Evolutionary conservation across 2,888 invertebrate genomes (phyloP).

Genomic region (Heterodera filipjevi): DNA sequence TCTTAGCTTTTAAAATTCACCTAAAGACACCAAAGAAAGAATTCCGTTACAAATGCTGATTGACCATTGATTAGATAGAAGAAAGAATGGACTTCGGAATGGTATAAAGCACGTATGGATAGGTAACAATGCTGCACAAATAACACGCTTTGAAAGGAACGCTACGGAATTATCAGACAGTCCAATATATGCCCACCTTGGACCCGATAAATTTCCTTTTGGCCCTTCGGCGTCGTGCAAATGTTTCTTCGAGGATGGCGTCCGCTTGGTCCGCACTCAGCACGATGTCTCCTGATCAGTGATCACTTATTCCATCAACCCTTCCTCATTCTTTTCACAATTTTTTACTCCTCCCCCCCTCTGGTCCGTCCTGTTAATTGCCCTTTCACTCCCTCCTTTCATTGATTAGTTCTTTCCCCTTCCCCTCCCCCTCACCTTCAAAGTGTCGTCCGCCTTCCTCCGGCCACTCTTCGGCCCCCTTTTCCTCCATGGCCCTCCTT

Average conservation of each 20-base stretch:
- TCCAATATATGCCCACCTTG: slow-evolving; percentile 41
- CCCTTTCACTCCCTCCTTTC: not conserved
- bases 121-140: too few species aligned
- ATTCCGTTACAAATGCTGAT: too few species aligned
- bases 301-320: not conserved
- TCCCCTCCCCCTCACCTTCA: slow-evolving; percentile 46
- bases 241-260: slow-evolving; percentile 49
- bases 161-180: too few species aligned
- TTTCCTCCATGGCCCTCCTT: not conserved
- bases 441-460: slow-evolving; percentile 59
- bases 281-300: slow-evolving; percentile 62
- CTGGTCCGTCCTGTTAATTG: too few species aligned
- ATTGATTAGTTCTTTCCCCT: not conserved
- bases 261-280: slow-evolving; percentile 62
- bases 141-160: too few species aligned
- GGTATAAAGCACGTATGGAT: too few species aligned
- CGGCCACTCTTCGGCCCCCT: slow-evolving; percentile 23
- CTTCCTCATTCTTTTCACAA: not conserved
- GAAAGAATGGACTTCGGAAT: too few species aligned
- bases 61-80: too few species aligned
- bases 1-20: too few species aligned
- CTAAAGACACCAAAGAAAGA: too few species aligned
- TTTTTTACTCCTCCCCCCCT: not conserved
- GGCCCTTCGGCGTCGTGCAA: slow-evolving; percentile 42
- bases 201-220: slow-evolving; percentile 64